Evolutionary conservation across 2,888 invertebrate genomes (phyloP), one percentile per base, ranked within the genome.

Genomic region (Meteorus colon): DNA sequence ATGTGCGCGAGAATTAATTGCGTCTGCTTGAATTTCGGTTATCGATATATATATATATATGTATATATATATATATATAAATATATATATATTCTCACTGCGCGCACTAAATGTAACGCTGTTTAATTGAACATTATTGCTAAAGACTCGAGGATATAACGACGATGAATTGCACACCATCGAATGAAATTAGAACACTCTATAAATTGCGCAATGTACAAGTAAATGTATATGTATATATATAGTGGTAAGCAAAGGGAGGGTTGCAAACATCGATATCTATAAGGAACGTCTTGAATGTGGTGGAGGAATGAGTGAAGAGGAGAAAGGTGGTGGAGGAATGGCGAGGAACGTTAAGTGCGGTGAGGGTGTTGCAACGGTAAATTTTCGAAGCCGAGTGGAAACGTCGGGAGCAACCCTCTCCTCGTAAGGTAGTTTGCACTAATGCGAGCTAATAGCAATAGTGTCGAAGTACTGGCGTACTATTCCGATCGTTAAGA

Each of bases 391-490:
- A 70, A 59, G 75, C 63, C 75, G 79, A 80, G 80, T 80, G 74
- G 79, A 79, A 79, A 80, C 74, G 80, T 79, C 79, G 79, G 73
- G 77, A 78, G 78, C 78, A 79, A 79, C 68, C 55, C 75, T 79
- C 70, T 76, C 67, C 45, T 45, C 48, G 55, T 37, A 51, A 29
- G 75, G 55, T 67, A 76, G 74, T 76, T 77, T 31, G 59, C 78
- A 77, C 76, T 83, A 82, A 82, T 82, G 81, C 80, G 78, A 78
- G 77, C 81, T 82, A 81, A 84, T 84, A 82, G 79, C 80, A 79
- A 80, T 66, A 19, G 74, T 29, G 67, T 65, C 24, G 60, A 76
- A 77, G 41, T 41, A 73, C 45, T 66, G 66, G 19, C 55, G 8
- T 19, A 75, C 77, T 78, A 80, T 82, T 76, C 75, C 74, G 80